Evolutionary conservation across 2,113 vertebrate species (phyloP).

Genomic region (Pituophis catenifer): DNA sequence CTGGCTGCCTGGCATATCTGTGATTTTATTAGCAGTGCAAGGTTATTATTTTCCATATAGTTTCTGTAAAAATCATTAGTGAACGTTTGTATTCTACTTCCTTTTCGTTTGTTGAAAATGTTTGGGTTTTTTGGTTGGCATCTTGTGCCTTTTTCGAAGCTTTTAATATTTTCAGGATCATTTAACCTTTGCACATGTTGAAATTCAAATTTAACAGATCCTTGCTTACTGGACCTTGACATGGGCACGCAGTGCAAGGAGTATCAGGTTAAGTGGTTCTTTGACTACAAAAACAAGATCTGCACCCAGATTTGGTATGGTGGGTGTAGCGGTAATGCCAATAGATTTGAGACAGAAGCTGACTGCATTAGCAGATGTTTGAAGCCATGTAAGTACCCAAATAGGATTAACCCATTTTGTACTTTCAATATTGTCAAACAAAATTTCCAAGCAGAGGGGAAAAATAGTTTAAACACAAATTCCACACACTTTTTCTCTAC

Average conservation of each 20-base stretch:
- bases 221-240: conserved; percentile 83
- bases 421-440: conserved; percentile 1
- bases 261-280: conserved; percentile 85
- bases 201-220: conserved; percentile 73
- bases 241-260: conserved; percentile 80
- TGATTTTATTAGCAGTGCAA: neutral
- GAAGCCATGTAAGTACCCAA: conserved; percentile 74
- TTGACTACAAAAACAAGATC: conserved; percentile 81
- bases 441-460: conserved; percentile 14
- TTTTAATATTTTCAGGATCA: conserved; percentile 48
- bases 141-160: conserved; percentile 54
- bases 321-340: conserved; percentile 82
- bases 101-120: neutral
- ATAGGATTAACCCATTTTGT: conserved; percentile 36
- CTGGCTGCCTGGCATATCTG: conserved; percentile 5
- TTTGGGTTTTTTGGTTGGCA: neutral
- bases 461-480: neutral
- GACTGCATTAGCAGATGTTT: conserved; percentile 77
- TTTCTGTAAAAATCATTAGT: neutral
- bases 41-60: neutral
- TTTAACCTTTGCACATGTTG: conserved; percentile 60
- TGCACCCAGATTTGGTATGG: conserved; percentile 85
- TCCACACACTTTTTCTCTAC: conserved; percentile 43
- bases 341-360: conserved; percentile 82
- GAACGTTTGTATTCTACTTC: neutral